Base-by-base conservation (phyloP, 2,888 invertebrate species). In the Caenorhabditis sp. region DNA sequence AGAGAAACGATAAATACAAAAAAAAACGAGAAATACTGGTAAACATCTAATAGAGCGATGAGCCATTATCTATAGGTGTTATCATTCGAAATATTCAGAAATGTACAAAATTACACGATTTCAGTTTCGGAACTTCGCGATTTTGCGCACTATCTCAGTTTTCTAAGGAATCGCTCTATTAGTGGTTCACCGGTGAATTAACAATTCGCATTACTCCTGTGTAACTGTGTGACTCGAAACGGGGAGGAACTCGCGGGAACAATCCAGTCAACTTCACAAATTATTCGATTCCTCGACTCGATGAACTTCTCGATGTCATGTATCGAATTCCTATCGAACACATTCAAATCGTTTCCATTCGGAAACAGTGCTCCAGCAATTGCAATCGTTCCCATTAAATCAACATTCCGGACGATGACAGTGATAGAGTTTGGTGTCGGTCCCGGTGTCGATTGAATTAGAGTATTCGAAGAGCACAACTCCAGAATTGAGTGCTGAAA, bases 261-360 rank as follows among this genome's bases (percentile, higher is more conserved):
- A 44, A 87, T 85, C 87, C 87, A 87, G 59, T 87, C 85, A 14
- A 74, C 83, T 79, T 85, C 81, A 59, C 87, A 87, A 49, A 87
- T 81, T 28, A 87, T 81, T 63, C 63, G 69, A 58, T 79, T 80
- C 44, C 87, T 44, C 1, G 87, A 87, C 44, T 85, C 76, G 3
- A 83, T 74, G 14, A 83, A 47, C 58, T 81, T 69, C 6, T 73
- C 76, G n/a, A 81, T 68, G 54, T 87, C 77, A 22, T 54, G 70
- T 6, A 82, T 68, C 26, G 80, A 79, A 19, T 85, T 77, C 31
- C 69, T 54, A 66, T 87, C 86, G 12, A 84, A 72, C 0, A 76
- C 68, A 10, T 82, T 82, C 59, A 86, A 28, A 49, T 82, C 81
- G 38, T 84, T 85, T 44, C 86, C 85, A 51, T 84, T 74, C 0